phyloP scores from a whole-genome alignment of 2,797 vertebrate genomes.

The Melanotaenia trifasciata region DNA sequence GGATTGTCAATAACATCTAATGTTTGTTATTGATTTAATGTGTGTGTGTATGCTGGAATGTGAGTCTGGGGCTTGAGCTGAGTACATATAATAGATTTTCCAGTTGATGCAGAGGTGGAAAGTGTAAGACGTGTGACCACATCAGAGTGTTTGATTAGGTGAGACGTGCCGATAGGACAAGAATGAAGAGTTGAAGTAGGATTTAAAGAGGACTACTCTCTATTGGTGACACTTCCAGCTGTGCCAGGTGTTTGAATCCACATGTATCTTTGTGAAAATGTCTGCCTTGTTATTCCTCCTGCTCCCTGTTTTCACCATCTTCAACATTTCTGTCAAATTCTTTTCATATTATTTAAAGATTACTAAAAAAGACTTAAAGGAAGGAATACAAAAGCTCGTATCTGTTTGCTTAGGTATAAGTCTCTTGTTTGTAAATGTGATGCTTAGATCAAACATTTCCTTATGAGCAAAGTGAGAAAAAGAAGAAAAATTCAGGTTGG shows the following conservation, averaged over 20 bases:
- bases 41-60: slow-evolving; percentile 24
- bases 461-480: background rate
- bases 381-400: background rate
- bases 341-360: background rate
- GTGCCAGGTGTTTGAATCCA: slow-evolving; percentile 16
- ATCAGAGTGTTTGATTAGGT: slow-evolving; percentile 47
- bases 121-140: slow-evolving; percentile 20
- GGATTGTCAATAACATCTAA: slow-evolving; percentile 55
- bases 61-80: slow-evolving; percentile 19
- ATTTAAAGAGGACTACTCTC: slow-evolving; percentile 24
- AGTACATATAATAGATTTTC: slow-evolving; percentile 58
- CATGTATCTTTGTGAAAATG: background rate
- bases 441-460: background rate
- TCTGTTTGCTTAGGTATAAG: background rate
- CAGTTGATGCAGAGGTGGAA: slow-evolving; percentile 44
- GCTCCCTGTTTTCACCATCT: slow-evolving; percentile 1
- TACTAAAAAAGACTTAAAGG: background rate
- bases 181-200: slow-evolving; percentile 16
- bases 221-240: background rate
- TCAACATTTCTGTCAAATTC: background rate
- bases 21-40: slow-evolving; percentile 50
- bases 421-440: background rate
- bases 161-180: slow-evolving; percentile 9
- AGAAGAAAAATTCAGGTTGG: background rate
- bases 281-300: slow-evolving; percentile 4